A percentile compares a stretch with the other conserved stretches of the same genome.
phyloP scores from a whole-genome alignment of 1,140 invertebrate genomes.

The Macrobrachium nipponense region DNA sequence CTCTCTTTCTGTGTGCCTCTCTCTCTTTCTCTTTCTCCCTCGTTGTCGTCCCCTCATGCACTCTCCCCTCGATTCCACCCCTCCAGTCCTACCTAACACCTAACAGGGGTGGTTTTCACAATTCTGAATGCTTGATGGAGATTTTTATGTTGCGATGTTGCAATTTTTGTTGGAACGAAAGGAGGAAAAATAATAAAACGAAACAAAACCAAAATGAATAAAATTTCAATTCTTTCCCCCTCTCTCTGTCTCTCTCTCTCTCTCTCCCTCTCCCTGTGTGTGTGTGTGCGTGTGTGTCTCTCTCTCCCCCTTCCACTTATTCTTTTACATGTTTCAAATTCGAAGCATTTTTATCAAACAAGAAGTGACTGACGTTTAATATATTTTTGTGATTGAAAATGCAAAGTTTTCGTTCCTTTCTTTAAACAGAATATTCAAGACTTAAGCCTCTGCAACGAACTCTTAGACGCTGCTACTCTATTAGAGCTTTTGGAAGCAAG shows the following conservation, averaged over 20 bases:
- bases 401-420: too few species aligned
- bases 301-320: background rate
- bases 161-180: slow-evolving; percentile 23
- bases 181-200: background rate
- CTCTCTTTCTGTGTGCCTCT: too few species aligned
- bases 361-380: too few species aligned
- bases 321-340: background rate
- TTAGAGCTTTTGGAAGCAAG: too few species aligned
- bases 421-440: too few species aligned
- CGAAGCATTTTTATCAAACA: too few species aligned
- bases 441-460: too few species aligned
- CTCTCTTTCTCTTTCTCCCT: too few species aligned
- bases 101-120: slow-evolving; percentile 46
- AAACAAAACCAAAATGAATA: background rate
- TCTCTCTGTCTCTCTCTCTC: slow-evolving; percentile 17
- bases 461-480: too few species aligned
- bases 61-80: slow-evolving; percentile 33
- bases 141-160: slow-evolving; percentile 47
- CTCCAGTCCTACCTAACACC: slow-evolving; percentile 47
- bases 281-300: background rate
- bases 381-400: too few species aligned
- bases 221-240: slow-evolving; percentile 19
- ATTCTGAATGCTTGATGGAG: slow-evolving; percentile 48
- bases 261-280: background rate
- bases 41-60: background rate